phyloP scores from a whole-genome alignment of 2,888 invertebrate genomes.

The Apotomis turbidana region DNA sequence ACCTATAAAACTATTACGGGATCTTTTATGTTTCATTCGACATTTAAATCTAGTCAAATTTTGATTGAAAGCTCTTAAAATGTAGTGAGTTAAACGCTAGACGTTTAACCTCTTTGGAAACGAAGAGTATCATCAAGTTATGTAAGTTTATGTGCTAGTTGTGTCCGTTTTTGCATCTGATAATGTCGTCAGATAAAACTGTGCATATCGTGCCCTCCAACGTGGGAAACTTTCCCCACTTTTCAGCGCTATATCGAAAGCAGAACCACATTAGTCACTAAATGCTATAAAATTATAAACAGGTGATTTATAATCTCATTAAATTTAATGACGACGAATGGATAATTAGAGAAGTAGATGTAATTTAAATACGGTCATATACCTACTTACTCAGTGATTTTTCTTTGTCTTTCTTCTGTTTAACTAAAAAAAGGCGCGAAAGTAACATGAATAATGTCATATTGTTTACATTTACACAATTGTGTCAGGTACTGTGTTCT shows the following conservation, averaged over 20 bases:
- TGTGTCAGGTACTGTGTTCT: not conserved
- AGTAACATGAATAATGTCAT: not conserved
- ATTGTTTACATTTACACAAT: not conserved
- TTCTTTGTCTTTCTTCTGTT: too few species aligned
- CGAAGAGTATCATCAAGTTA: slow-evolving; percentile 5
- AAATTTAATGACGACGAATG: not conserved
- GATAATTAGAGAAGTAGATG: not conserved
- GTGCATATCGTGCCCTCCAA: slow-evolving; percentile 43
- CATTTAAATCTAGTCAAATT: slow-evolving; percentile 18
- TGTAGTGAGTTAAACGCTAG: slow-evolving; percentile 10
- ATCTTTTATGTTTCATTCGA: not conserved
- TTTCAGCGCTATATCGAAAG: slow-evolving; percentile 44
- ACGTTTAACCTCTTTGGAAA: slow-evolving; percentile 20
- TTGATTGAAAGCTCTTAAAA: slow-evolving; percentile 26
- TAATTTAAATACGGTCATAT: too few species aligned
- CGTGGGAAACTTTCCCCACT: slow-evolving; percentile 66
- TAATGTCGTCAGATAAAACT: slow-evolving; percentile 53
- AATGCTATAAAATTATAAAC: not conserved
- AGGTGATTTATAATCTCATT: not conserved
- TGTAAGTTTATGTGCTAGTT: slow-evolving; percentile 22
- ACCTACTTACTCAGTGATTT: too few species aligned
- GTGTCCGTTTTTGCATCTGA: slow-evolving; percentile 45
- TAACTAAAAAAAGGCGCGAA: too few species aligned
- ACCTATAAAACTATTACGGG: slow-evolving; percentile 14
- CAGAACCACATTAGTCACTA: not conserved